phyloP scores from a whole-genome alignment of 2,797 vertebrate genomes.

The Urosaurus nigricauda region DNA sequence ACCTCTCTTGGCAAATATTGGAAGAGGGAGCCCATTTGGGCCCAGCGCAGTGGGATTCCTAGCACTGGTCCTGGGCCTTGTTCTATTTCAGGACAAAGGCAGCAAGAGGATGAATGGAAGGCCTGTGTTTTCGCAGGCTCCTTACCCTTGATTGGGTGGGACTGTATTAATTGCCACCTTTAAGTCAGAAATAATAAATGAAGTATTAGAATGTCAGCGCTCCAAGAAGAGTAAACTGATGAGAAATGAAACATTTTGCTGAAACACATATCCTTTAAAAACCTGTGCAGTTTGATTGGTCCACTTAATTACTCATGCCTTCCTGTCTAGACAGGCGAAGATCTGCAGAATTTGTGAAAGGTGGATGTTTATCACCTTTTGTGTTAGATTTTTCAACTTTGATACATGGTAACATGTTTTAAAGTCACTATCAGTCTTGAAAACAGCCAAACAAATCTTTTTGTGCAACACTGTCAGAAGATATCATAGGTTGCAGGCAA shows the following conservation, averaged over 20 bases:
- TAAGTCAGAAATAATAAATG: background rate
- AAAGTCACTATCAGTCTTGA: slow-evolving; percentile 20
- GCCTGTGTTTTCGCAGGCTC: background rate
- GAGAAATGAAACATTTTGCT: slow-evolving; percentile 55
- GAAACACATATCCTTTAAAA: slow-evolving; percentile 51
- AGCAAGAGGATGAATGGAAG: slow-evolving; percentile 29
- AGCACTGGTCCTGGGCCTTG: background rate
- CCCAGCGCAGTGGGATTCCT: background rate
- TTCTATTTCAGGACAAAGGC: background rate
- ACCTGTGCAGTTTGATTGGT: slow-evolving; percentile 58
- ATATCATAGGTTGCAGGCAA: background rate
- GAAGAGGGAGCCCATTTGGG: no score
- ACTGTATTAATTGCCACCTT: slow-evolving; percentile 29
- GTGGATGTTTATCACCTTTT: slow-evolving; percentile 54
- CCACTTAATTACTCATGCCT: slow-evolving; percentile 71
- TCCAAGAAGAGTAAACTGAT: slow-evolving; percentile 40
- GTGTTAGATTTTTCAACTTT: slow-evolving; percentile 49
- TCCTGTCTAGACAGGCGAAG: slow-evolving; percentile 76
- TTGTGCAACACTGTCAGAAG: slow-evolving; percentile 29
- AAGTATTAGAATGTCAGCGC: slow-evolving; percentile 25
- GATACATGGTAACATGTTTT: slow-evolving; percentile 17
- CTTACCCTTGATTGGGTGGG: background rate
- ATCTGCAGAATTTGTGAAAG: slow-evolving; percentile 54
- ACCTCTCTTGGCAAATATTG: background rate
- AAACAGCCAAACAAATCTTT: slow-evolving; percentile 22